Evolutionary conservation across 2,888 invertebrate genomes (phyloP), one percentile per base, ranked within the genome.

Genomic region (Pasiphila rectangulata): DNA sequence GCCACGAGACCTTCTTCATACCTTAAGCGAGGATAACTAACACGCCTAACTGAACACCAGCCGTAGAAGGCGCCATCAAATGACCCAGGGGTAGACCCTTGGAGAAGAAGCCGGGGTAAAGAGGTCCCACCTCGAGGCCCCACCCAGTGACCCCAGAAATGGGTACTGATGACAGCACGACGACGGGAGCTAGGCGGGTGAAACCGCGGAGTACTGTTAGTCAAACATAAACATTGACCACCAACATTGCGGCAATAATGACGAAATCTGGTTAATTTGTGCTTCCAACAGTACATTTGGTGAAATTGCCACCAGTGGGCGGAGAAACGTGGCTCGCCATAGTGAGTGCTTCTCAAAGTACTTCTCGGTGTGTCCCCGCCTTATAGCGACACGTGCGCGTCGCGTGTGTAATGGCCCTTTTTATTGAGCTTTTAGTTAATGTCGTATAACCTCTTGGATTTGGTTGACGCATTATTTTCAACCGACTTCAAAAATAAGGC

Each of bases 361-460:
- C 75, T 74, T 61, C 64, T 64, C 53, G 59, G 63, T 63, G 67
- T 66, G 70, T 60, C 61, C 59, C 57, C 64, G 56, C 64, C 45
- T 48, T 55, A 46, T 38, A 47, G 27, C 37, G 68, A 54, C 82
- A 78, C 82, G 83, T 77, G 81, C 46, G 42, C 42, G 77, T 51
- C 82, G 75, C 83, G 86, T 84, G 84, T 64, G 72, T 58, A 69
- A 57, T 64, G 61, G 64, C 71, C 72, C 69, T 74, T 69, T 72
- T 74, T 67, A 71, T 69, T 65, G 64, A 60, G 69, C 68, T 75
- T 77, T 74, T 73, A 71, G 63, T 59, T 50, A 41, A 59, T 57
- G 64, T 67, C 68, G 62, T 42, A 50, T 46, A 9, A 12, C 5
- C 20, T 29, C 37, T 21, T 25, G 20, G 29, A 27, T 43, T 35